These are phyloP conservation scores for Thumatha senex DNA, from an alignment of 2,888 invertebrate species.

Conservation along the genomic window DNA sequence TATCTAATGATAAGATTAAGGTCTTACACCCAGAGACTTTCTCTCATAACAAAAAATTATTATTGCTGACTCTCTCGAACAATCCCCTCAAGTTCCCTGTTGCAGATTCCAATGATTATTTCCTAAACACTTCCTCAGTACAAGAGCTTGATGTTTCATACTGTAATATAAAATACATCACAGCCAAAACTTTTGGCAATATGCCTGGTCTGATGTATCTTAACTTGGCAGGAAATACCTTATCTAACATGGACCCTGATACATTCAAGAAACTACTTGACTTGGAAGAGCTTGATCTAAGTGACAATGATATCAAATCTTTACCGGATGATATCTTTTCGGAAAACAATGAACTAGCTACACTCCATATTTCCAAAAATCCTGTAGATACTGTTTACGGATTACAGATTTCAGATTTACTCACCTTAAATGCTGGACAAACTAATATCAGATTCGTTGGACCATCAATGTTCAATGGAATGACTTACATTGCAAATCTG, in stretches of 20 bases:
- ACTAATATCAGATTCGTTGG: slow-evolving; percentile 87
- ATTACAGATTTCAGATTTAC: slow-evolving; percentile 85
- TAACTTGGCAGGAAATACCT: slow-evolving; percentile 86
- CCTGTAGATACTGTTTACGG: slow-evolving; percentile 85
- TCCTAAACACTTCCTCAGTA: slow-evolving; percentile 84
- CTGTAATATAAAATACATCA: slow-evolving; percentile 86
- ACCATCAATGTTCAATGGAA: slow-evolving; percentile 85
- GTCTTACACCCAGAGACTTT: slow-evolving; percentile 88
- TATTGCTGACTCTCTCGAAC: slow-evolving; percentile 86
- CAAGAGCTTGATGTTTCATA: slow-evolving; percentile 89
- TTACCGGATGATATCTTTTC: slow-evolving; percentile 86
- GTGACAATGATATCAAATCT: slow-evolving; percentile 86
- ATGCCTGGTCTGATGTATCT: slow-evolving; percentile 86
- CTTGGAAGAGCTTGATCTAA: slow-evolving; percentile 88
- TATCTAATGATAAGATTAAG: slow-evolving; percentile 87
- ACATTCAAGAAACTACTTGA: slow-evolving; percentile 85
- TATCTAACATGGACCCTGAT: slow-evolving; percentile 83
- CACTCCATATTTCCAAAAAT: slow-evolving; percentile 87
- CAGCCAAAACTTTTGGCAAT: slow-evolving; percentile 85
- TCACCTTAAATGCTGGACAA: slow-evolving; percentile 87
- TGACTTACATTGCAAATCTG: slow-evolving; percentile 85
- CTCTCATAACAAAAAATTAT: slow-evolving; percentile 85
- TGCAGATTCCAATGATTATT: slow-evolving; percentile 69
- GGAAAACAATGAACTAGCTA: slow-evolving; percentile 86
- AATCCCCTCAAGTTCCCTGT: slow-evolving; percentile 84